These are phyloP conservation scores for Gallinago paraguaiae DNA, from an alignment of 2,113 vertebrate species.

Conservation along the genomic window DNA sequence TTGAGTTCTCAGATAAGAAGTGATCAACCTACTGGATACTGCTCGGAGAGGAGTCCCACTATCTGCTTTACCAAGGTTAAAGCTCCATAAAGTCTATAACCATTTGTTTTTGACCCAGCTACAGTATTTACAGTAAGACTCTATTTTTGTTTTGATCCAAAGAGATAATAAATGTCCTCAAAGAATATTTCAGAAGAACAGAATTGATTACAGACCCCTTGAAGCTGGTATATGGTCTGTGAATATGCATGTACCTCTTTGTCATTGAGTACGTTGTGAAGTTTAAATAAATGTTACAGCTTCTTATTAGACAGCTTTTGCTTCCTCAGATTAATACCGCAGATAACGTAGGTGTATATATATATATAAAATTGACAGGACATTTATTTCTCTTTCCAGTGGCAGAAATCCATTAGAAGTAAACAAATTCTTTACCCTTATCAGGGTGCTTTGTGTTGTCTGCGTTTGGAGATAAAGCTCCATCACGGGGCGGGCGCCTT, in stretches of 20 bases:
- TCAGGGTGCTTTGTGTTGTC: background rate
- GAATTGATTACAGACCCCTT: background rate
- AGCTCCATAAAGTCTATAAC: background rate
- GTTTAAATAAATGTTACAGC: background rate
- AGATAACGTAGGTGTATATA: background rate
- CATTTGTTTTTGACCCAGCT: background rate
- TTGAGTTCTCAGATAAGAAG: background rate
- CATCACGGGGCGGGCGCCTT: background rate
- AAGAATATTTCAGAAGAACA: background rate
- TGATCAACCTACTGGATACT: background rate
- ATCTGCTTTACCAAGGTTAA: background rate
- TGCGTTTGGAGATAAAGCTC: slow-evolving; percentile 35
- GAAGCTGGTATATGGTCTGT: background rate
- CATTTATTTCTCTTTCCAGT: slow-evolving; percentile 25
- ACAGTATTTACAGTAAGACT: background rate
- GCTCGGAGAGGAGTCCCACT: background rate
- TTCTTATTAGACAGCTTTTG: background rate
- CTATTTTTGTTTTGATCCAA: background rate
- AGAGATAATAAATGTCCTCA: background rate
- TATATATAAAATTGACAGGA: background rate
- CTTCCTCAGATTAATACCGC: background rate
- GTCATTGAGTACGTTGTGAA: background rate
- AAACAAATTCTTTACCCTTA: slow-evolving; percentile 40
- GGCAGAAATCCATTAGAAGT: slow-evolving; percentile 27
- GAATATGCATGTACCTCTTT: background rate